Base-by-base conservation (phyloP, 2,888 invertebrate species). In the Sisyra nigra region DNA sequence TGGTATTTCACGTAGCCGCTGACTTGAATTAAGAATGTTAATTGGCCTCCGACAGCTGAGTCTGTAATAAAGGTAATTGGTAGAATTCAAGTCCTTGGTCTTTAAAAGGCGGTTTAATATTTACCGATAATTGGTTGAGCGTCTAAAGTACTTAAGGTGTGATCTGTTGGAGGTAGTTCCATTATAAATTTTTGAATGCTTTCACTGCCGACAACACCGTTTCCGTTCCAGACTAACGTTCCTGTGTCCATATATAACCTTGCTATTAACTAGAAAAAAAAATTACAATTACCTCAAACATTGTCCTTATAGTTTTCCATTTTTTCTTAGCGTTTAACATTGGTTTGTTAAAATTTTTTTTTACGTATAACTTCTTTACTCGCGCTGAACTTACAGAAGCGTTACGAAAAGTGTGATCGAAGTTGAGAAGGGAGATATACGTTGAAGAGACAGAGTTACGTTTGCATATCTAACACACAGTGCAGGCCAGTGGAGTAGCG, bases 201-300 rank as follows among this genome's bases (percentile, higher is more conserved):
- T 30, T 84, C 83, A 54, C 75, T 80, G 5, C 89, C 89, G 42
- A 69, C 74, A 1, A 83, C 70, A 5, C 82, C 81, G 61, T 88
- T 89, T 19, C 94, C 94, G 67, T 94, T 93, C 93, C 92, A 96
- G 36, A 87, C 79, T 41, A 92, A 64, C n/a, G 81, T 67, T 5
- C 84, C 89, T 17, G 76, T 75, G 37, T 89, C 87, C 52, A 89
- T 66, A 57, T 93, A 94, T 35, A 92, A 63, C 55, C 80, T 80
- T 0, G 78, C 72, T 58, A 91, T 77, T 56, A 82, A 62, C 80
- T 80, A 51, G 44, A 61, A 59, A 49, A 45, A 44, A 48, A 46
- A 43, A 38, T 9, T 31, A n/a, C n/a, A n/a, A n/a, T n/a, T n/a
- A n/a, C n/a, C n/a, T n/a, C n/a, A n/a, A n/a, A 14, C 24, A 39